Percentiles rank a stretch among this genome's conserved stretches.
Conservation (phyloP, 2,888 invertebrate species). For the Pseudococcus longispinus region DNA sequence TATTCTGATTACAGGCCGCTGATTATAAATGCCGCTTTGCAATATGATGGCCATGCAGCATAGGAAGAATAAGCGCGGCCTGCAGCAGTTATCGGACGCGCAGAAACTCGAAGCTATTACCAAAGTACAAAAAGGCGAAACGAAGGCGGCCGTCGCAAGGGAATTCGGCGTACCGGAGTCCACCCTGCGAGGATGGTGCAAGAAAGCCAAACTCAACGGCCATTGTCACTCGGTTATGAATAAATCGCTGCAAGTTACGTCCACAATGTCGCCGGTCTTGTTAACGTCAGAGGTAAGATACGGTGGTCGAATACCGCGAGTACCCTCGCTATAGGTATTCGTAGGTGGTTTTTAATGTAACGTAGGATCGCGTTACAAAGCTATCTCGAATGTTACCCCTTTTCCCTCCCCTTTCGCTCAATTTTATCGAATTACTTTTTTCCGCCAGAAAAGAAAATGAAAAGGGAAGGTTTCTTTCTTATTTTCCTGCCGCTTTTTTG, state of each 20-base stretch:
- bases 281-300: constrained; percentile 46
- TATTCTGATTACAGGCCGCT: constrained; percentile 10
- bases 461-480: not conserved
- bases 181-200: constrained; percentile 86
- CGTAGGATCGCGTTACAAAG: not conserved
- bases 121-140: constrained; percentile 83
- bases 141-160: constrained; percentile 83
- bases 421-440: not conserved
- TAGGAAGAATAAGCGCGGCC: constrained; percentile 65
- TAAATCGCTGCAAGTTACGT: constrained; percentile 51
- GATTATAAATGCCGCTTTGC: constrained; percentile 46
- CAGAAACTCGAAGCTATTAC: constrained; percentile 84
- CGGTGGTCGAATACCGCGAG: not conserved
- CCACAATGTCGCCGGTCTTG: constrained; percentile 49
- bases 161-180: constrained; percentile 88
- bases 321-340: not conserved
- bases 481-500: not conserved
- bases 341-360: not conserved
- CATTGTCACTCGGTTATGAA: constrained; percentile 58
- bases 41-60: constrained; percentile 54
- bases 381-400: not conserved
- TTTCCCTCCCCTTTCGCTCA: not conserved
- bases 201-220: constrained; percentile 72
- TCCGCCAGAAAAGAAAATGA: not conserved
- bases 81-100: constrained; percentile 76